Base-by-base conservation (phyloP, 2,888 invertebrate species). In the Rotaria socialis region DNA sequence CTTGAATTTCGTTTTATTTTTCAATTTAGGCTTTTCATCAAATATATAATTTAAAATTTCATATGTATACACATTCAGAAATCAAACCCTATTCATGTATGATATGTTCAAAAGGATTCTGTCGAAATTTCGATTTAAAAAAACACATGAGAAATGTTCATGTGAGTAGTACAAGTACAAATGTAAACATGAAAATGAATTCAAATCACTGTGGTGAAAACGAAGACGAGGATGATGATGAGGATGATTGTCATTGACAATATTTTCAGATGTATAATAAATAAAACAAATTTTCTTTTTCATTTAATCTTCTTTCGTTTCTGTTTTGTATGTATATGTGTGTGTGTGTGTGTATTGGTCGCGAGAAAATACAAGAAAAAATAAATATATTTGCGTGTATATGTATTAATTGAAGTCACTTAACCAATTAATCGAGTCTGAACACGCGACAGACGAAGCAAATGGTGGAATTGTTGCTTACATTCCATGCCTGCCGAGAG, bases 51-150 rank as follows among this genome's bases (percentile, higher is more conserved):
- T 93, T 98, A 74, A 97, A 97, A 0, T 99, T 99, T 92, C 97
- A 98, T 92, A 97, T 97, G 97, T 96, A 97, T 92, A 97, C 97
- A 7, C 97, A 97, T 92, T 96, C 96, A 91, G 97, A 97, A 89
- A 94, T 96, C 90, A 98, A 98, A 89, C 98, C 98, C 0, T 98
- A 96, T 91, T 96, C 96, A 0, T 99, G 98, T 90, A 94, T 88
- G 27, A 89, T 91, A 41, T 91, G 91, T 88, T 89, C 90, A 7
- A 91, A 91, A 90, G 97, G 97, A 0, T 98, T 98, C 92, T 98
- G 98, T 90, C 93, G 98, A 88, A 99, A 98, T 91, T 98, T 98
- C 89, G 98, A 98, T 91, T 93, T 98, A 86, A 98, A 98, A 92
- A 99, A 99, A 90, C 98, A 99, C 91, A 95, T 97, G 92, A 92